Evolutionary conservation across 2,888 invertebrate species (phyloP).

Genomic region (Eilema griseolum): DNA sequence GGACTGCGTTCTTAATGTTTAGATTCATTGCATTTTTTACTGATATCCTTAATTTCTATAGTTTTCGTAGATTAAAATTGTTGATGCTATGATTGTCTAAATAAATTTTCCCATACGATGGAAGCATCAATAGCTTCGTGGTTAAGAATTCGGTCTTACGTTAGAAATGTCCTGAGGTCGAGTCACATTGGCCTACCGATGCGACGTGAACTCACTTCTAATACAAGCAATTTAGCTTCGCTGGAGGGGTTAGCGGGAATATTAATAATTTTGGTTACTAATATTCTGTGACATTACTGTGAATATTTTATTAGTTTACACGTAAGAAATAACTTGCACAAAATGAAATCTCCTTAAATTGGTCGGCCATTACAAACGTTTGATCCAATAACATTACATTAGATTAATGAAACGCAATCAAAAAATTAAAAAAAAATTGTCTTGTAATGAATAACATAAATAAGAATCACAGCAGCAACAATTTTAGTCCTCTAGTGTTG

Average conservation of each 20-base stretch:
- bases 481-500: conserved; percentile 30
- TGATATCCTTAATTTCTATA: conserved; percentile 32
- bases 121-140: not conserved
- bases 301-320: not conserved
- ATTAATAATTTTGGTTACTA: too few relatives aligned
- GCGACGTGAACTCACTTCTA: too few relatives aligned
- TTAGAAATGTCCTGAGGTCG: too few relatives aligned
- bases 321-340: not conserved
- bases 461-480: conserved; percentile 23
- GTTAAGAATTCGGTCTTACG: too few relatives aligned
- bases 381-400: not conserved
- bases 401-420: not conserved
- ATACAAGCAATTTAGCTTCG: too few relatives aligned
- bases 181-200: too few relatives aligned
- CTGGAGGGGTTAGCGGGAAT: too few relatives aligned
- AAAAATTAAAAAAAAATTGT: not conserved
- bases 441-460: not conserved
- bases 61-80: conserved; percentile 10
- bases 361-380: not conserved
- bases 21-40: conserved; percentile 50
- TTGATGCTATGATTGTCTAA: conserved; percentile 17
- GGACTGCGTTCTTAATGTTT: conserved; percentile 46
- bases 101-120: not conserved
- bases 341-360: not conserved
- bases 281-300: not conserved